Evolutionary conservation across 53 echinoderm and acorn worm species (phyloP).

Genomic region (Hippasteria phrygiana): DNA sequence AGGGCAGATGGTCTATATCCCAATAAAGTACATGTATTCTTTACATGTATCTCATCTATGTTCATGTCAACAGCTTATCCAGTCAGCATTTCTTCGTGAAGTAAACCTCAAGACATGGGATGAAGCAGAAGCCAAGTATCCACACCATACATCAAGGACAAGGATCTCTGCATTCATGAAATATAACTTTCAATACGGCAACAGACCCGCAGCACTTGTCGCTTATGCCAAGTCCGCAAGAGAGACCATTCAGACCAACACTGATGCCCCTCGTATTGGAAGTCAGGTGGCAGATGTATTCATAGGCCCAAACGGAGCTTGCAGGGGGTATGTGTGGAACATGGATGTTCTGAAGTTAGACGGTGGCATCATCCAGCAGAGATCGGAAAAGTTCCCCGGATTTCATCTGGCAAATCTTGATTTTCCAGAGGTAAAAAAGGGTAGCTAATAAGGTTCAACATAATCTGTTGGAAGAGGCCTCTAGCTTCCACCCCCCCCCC

Average conservation of each 20-base stretch:
- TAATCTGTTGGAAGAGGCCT: neutral
- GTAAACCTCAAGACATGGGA: conserved; percentile 25
- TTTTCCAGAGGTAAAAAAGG: conserved; percentile 30
- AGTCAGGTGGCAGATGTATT: conserved; percentile 17
- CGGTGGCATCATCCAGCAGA: conserved; percentile 28
- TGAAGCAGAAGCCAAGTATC: neutral
- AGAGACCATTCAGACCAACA: neutral
- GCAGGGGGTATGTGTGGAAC: conserved; percentile 3
- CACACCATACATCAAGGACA: conserved; percentile 23
- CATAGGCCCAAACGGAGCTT: conserved; percentile 3
- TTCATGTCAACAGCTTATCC: conserved; percentile 10
- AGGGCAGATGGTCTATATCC: no score
- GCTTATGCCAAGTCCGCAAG: conserved; percentile 22
- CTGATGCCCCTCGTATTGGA: neutral
- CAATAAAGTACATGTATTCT: no score
- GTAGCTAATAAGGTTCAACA: neutral
- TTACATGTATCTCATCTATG: no score
- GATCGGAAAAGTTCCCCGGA: neutral
- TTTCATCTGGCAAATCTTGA: conserved; percentile 11
- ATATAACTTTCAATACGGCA: conserved; percentile 25
- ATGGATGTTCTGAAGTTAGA: conserved; percentile 37
- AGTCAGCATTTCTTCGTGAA: conserved; percentile 21
- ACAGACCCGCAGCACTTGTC: conserved; percentile 29
- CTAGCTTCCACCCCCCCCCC: no score
- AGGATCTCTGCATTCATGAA: conserved; percentile 38